Evolutionary conservation across 2,888 invertebrate species (phyloP).

Genomic region (Epinotia brunnichana): DNA sequence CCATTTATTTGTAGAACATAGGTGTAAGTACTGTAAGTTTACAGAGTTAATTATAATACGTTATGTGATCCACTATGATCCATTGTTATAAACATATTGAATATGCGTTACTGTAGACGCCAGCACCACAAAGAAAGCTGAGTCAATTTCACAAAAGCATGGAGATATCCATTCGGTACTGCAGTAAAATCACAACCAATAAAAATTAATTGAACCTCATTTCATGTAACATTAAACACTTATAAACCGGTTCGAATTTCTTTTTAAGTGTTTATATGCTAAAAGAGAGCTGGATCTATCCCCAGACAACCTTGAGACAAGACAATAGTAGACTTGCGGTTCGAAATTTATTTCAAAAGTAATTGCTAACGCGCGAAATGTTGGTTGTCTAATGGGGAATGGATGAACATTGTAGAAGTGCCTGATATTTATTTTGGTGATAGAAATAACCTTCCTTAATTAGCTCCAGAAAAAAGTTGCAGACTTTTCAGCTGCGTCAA

Average conservation of each 20-base stretch:
- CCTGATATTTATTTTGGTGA: no score
- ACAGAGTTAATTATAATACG: no score
- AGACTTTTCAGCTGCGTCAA: no score
- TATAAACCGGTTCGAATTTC: slow-evolving; percentile 35
- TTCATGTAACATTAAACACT: slow-evolving; percentile 22
- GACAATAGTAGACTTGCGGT: slow-evolving; percentile 10
- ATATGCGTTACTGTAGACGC: not conserved
- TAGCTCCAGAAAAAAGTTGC: no score
- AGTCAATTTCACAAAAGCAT: not conserved
- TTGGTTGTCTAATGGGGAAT: no score
- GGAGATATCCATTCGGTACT: slow-evolving; percentile 2
- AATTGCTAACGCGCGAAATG: slow-evolving; percentile 7
- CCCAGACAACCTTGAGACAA: slow-evolving; percentile 27
- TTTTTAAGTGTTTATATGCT: slow-evolving; percentile 19
- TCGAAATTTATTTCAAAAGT: no score
- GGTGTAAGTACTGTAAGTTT: no score
- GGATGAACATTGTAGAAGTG: no score
- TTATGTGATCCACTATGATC: no score
- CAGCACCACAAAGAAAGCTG: slow-evolving; percentile 1
- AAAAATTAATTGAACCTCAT: slow-evolving; percentile 20
- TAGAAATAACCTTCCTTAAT: no score
- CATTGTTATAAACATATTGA: no score
- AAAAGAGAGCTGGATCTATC: slow-evolving; percentile 15
- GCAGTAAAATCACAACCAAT: slow-evolving; percentile 22
- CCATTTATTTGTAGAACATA: no score